Base-by-base conservation (phyloP, 1,140 invertebrate species). In the Trichogramma pretiosum region DNA sequence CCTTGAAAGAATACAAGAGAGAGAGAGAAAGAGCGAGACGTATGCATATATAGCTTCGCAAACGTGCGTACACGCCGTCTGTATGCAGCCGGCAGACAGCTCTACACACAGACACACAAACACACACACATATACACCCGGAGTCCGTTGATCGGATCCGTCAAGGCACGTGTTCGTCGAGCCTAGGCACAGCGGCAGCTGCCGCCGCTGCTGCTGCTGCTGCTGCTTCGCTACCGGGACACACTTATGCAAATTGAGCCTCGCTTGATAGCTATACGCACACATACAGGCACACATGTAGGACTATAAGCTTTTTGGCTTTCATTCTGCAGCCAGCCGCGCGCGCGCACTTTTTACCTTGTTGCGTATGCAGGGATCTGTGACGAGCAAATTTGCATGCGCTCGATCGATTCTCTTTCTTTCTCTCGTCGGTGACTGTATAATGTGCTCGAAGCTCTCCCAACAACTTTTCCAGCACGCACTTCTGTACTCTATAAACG, bases 231-330 rank as follows among this genome's bases (percentile, higher is more conserved):
- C n/a, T n/a, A n/a, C n/a, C n/a, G n/a, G n/a, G n/a, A n/a, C n/a
- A n/a, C n/a, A n/a, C 63, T 67, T 68, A 68, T 68, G 66, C 64
- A 68, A 67, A 68, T 68, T 60, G 52, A 37, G 55, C 54, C n/a
- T n/a, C n/a, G n/a, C n/a, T n/a, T n/a, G n/a, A n/a, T n/a, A n/a
- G n/a, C n/a, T n/a, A n/a, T n/a, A n/a, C n/a, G n/a, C n/a, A n/a
- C n/a, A n/a, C n/a, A n/a, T n/a, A n/a, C n/a, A n/a, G n/a, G n/a
- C n/a, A n/a, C n/a, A n/a, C n/a, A n/a, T n/a, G n/a, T n/a, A n/a
- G n/a, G n/a, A n/a, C n/a, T n/a, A n/a, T n/a, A n/a, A n/a, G n/a
- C n/a, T n/a, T n/a, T n/a, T n/a, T n/a, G n/a, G n/a, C n/a, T n/a
- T n/a, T n/a, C n/a, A n/a, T n/a, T n/a, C n/a, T n/a, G 44, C 9